Evolutionary conservation across 2,113 vertebrate genomes (phyloP), one percentile per base, ranked within the genome.

Genomic region (Corythornis vintsioides): DNA sequence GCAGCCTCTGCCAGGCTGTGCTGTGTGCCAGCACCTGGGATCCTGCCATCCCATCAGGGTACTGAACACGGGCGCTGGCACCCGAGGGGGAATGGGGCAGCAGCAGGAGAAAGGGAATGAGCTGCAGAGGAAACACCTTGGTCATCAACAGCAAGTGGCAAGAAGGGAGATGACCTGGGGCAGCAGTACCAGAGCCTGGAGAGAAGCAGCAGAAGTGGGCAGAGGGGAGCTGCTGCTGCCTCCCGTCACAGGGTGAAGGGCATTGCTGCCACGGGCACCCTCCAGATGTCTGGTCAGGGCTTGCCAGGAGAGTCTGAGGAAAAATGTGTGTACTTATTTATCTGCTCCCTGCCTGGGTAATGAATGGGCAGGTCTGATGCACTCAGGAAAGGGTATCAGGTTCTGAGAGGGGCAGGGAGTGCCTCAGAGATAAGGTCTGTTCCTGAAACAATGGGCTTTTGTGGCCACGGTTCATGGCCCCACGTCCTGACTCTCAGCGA

Each of bases 231-330:
- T 1, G 0, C 16, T 33, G 19, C 28, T 28, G 2, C 77, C 28
- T 28, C 50, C 63, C 3, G 3, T 15, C 3, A 0, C 47, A 50
- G 5, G 50, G 56, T 10, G 11, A 69, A 45, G 43, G 31, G 26
- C 47, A 57, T 9, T 0, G 0, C 64, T 13, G 24, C 50, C 3
- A 0, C 2, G 0, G 24, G 26, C 25, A 24, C 48, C 19, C 16
- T 35, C 55, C 28, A 10, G 28, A 15, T 6, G 0, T 0, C 1
- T 5, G 61, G 33, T 16, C 0, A 0, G 24, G 59, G 53, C 33
- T 76, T 26, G n/a, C 72, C 13, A 0, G 7, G 9, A 59, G 47
- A 53, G 47, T 6, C 79, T 21, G 50, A 81, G 48, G 48, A 88
- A 52, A 74, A 50, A 17, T 1, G 0, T 2, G 10, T 11, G 2